Conservation (phyloP, 2,888 invertebrate species). For the Tryphoninae sp. region DNA sequence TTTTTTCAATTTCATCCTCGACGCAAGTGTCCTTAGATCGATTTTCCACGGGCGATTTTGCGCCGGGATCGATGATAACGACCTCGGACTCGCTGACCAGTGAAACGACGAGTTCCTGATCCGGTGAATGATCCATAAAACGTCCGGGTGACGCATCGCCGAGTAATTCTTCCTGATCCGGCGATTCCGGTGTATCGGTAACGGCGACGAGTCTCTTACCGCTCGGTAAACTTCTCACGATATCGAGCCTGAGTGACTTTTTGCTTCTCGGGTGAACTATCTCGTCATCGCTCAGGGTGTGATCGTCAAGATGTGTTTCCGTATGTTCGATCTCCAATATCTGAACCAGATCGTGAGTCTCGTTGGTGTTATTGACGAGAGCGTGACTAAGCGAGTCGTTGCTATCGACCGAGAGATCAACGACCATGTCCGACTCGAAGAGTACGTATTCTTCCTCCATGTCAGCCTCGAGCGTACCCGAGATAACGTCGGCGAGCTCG, state of each 20-base stretch:
- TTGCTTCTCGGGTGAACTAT: constrained; percentile 74
- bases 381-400: constrained; percentile 82
- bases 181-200: constrained; percentile 83
- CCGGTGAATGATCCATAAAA: constrained; percentile 78
- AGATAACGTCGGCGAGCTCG: constrained; percentile 84
- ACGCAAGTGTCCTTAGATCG: constrained; percentile 81
- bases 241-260: constrained; percentile 74
- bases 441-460: constrained; percentile 85
- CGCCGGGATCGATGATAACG: constrained; percentile 84
- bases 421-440: constrained; percentile 85
- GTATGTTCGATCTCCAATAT: constrained; percentile 79
- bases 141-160: constrained; percentile 81
- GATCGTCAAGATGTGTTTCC: constrained; percentile 71
- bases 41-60: constrained; percentile 85
- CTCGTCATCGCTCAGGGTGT: constrained; percentile 75
- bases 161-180: constrained; percentile 82
- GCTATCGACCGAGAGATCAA: constrained; percentile 83
- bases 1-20: constrained; percentile 69
- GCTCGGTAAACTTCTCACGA: constrained; percentile 79
- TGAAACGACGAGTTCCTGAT: constrained; percentile 81
- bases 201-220: constrained; percentile 80
- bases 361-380: constrained; percentile 78
- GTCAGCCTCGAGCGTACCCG: constrained; percentile 84
- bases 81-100: constrained; percentile 84
- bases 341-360: constrained; percentile 78